Percentiles rank a stretch among this genome's conserved stretches.
These are phyloP conservation scores for Wasmannia auropunctata DNA, from an alignment of 1,140 invertebrate species.

Conservation along the genomic window DNA sequence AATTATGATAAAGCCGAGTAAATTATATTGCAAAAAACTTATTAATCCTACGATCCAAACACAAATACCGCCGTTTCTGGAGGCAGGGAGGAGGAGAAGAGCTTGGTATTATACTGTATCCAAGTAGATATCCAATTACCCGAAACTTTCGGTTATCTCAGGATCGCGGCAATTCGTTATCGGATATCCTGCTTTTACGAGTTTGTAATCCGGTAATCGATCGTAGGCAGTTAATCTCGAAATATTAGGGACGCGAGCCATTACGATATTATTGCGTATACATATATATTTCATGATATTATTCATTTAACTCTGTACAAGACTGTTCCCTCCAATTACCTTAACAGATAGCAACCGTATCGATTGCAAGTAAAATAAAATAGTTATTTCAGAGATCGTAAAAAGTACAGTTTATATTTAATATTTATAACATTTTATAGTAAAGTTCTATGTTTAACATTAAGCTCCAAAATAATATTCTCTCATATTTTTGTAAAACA, in stretches of 20 bases:
- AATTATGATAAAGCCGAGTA: slow-evolving; percentile 4
- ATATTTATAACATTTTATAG: neutral
- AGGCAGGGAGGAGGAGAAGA: neutral
- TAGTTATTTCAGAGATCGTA: neutral
- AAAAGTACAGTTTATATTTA: neutral
- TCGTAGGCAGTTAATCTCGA: slow-evolving; percentile 58
- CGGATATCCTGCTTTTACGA: slow-evolving; percentile 59
- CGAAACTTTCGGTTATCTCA: slow-evolving; percentile 59
- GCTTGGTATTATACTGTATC: slow-evolving; percentile 48
- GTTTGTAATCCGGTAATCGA: slow-evolving; percentile 58
- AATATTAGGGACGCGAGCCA: slow-evolving; percentile 52
- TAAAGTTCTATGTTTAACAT: neutral
- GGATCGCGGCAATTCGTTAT: slow-evolving; percentile 56
- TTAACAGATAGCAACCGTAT: slow-evolving; percentile 16
- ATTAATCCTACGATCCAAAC: slow-evolving; percentile 24
- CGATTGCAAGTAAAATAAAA: neutral
- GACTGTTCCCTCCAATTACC: slow-evolving; percentile 7
- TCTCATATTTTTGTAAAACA: neutral
- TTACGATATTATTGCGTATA: slow-evolving; percentile 45
- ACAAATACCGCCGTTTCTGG: neutral
- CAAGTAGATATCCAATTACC: slow-evolving; percentile 59
- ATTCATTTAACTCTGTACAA: slow-evolving; percentile 18
- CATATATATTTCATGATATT: neutral
- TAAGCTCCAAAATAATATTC: neutral
- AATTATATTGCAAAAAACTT: slow-evolving; percentile 40